phyloP scores from a whole-genome alignment of 2,797 vertebrate species.

The Anisognathus igniventris region DNA sequence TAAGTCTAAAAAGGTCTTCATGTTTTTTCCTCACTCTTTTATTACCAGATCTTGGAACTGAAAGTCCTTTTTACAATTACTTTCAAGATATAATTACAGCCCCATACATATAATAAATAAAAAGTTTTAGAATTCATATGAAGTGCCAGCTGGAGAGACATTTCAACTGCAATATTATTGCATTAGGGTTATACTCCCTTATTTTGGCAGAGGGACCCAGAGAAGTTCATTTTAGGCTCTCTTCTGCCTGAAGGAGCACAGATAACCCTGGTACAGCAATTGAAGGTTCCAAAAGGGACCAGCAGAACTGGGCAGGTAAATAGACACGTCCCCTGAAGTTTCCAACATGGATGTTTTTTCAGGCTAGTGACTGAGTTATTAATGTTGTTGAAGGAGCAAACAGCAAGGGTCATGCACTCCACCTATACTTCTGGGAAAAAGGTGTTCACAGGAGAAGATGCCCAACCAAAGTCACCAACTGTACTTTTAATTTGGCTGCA shows the following conservation, averaged over 20 bases:
- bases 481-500: background rate
- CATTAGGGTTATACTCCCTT: background rate
- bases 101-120: background rate
- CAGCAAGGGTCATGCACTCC: background rate
- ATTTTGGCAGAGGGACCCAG: background rate
- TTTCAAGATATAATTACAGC: background rate
- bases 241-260: background rate
- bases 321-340: background rate
- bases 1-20: slow-evolving; percentile 5
- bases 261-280: background rate
- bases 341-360: background rate
- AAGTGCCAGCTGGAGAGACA: background rate
- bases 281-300: background rate
- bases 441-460: background rate
- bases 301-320: background rate
- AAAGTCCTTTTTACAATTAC: background rate
- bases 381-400: background rate
- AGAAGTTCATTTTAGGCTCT: background rate
- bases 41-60: background rate
- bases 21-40: background rate
- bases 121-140: background rate
- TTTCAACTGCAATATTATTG: background rate
- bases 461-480: background rate
- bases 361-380: background rate
- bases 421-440: background rate